A percentile compares a stretch with the other conserved stretches of the same genome.
These are phyloP conservation scores for Stratiomys singularior DNA, from an alignment of 2,888 invertebrate species.

Conservation along the genomic window DNA sequence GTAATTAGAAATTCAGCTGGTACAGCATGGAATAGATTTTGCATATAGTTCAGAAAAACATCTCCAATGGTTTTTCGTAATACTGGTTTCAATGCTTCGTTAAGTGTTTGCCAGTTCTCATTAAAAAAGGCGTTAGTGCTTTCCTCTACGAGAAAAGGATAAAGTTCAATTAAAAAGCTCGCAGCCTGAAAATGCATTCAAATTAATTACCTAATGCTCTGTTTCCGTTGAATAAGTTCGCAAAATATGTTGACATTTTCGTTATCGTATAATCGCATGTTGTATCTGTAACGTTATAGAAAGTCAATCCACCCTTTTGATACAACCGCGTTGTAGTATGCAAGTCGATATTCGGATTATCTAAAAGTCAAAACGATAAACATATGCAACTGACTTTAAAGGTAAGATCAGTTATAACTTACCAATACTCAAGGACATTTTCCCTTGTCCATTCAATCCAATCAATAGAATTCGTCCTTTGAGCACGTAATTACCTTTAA, in stretches of 20 bases:
- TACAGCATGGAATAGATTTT: conserved; percentile 75
- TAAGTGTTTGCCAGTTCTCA: conserved; percentile 78
- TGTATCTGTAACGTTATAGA: conserved; percentile 75
- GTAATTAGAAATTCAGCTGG: conserved; percentile 77
- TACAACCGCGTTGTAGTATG: conserved; percentile 74
- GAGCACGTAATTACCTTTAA: conserved; percentile 76
- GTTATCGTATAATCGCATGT: conserved; percentile 76
- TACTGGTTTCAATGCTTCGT: conserved; percentile 76
- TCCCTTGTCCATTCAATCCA: conserved; percentile 74
- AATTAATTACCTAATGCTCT: conserved; percentile 73
- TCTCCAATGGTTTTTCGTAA: conserved; percentile 77
- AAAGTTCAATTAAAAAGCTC: no score
- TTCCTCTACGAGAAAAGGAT: conserved; percentile 71
- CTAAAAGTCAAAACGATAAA: conserved; percentile 60
- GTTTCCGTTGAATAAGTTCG: conserved; percentile 78
- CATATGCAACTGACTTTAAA: background rate
- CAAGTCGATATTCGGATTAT: conserved; percentile 74
- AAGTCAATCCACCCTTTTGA: conserved; percentile 72
- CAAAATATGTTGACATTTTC: conserved; percentile 74
- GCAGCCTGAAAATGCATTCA: no score
- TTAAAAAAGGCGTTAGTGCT: conserved; percentile 79
- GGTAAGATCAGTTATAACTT: background rate
- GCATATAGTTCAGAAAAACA: conserved; percentile 74
- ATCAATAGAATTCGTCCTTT: conserved; percentile 76
- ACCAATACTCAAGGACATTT: conserved; percentile 66